phyloP scores from a whole-genome alignment of 2,888 invertebrate genomes.

The Yponomeuta plumbellus region DNA sequence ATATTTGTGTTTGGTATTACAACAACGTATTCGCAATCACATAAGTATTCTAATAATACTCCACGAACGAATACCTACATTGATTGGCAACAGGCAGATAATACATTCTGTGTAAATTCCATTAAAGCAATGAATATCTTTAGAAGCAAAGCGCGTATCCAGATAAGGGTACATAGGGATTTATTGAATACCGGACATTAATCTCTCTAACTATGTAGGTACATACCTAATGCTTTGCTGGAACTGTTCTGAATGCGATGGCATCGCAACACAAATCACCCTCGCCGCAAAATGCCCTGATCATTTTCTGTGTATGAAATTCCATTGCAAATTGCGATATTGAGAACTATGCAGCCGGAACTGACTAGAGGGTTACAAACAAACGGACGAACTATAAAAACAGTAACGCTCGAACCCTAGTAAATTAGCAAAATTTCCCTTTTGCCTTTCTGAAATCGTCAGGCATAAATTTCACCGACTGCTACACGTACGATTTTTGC shows the following conservation, averaged over 20 bases:
- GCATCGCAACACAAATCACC: constrained; percentile 38
- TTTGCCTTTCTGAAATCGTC: constrained; percentile 4
- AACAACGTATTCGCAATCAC: too few relatives aligned
- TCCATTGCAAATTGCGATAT: constrained; percentile 38
- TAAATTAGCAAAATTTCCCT: constrained; percentile 10
- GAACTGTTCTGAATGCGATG: constrained; percentile 40
- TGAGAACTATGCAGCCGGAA: constrained; percentile 32
- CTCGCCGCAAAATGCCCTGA: constrained; percentile 39
- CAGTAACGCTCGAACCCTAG: constrained; percentile 12
- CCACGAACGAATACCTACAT: background rate
- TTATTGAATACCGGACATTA: constrained; percentile 47
- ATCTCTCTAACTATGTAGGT: constrained; percentile 37
- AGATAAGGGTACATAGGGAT: background rate
- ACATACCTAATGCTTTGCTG: background rate
- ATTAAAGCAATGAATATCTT: constrained; percentile 13
- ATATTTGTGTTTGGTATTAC: too few relatives aligned
- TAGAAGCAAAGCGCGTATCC: constrained; percentile 7
- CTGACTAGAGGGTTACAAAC: constrained; percentile 11
- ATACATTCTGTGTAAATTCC: background rate
- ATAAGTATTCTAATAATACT: background rate
- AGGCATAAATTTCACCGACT: constrained; percentile 4
- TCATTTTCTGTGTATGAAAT: constrained; percentile 11
- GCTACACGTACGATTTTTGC: constrained; percentile 7
- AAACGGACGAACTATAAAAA: background rate
- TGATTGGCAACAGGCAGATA: constrained; percentile 16